Conservation (phyloP, 2,888 invertebrate genomes). For the Fragum fragum region DNA sequence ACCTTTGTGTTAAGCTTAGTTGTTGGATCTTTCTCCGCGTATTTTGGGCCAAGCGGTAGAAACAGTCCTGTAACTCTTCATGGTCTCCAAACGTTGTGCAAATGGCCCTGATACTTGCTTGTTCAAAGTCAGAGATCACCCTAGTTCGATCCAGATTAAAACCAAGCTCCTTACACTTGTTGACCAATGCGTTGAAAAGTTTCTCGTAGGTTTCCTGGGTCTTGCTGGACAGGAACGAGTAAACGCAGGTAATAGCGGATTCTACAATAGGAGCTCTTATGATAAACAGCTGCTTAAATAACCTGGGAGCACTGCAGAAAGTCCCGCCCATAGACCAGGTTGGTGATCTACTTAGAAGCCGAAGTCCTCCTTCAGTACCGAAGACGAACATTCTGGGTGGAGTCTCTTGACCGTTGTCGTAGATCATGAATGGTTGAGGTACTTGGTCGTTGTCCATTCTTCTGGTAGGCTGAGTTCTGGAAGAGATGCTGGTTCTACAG, state of each 20-base stretch:
- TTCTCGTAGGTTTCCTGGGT: slow-evolving; percentile 26
- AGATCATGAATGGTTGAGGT: slow-evolving; percentile 7
- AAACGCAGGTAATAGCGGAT: slow-evolving; percentile 29
- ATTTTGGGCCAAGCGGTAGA: slow-evolving; percentile 31
- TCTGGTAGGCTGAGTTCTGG: no score
- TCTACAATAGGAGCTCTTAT: slow-evolving; percentile 35
- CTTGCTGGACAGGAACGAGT: slow-evolving; percentile 21
- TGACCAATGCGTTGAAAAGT: neutral
- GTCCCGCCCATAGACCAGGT: slow-evolving; percentile 48
- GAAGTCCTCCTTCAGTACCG: slow-evolving; percentile 28
- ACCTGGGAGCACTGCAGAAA: slow-evolving; percentile 14
- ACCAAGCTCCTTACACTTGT: slow-evolving; percentile 11
- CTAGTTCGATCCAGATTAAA: slow-evolving; percentile 18
- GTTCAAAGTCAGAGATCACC: slow-evolving; percentile 32
- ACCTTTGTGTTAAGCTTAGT: neutral
- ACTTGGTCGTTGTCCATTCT: no score
- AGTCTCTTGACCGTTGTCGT: slow-evolving; percentile 25
- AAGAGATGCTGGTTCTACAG: no score
- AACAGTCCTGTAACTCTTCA: neutral
- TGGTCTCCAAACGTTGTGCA: slow-evolving; percentile 25
- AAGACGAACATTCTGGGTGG: slow-evolving; percentile 31
- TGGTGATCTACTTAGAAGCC: slow-evolving; percentile 8
- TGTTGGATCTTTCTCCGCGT: slow-evolving; percentile 33
- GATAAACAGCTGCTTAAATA: slow-evolving; percentile 34
- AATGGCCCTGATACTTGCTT: slow-evolving; percentile 13